Percentiles rank a stretch among this genome's conserved stretches.
These are phyloP conservation scores for Scaptomyza montana DNA, from an alignment of 1,140 invertebrate genomes.

Conservation along the genomic window DNA sequence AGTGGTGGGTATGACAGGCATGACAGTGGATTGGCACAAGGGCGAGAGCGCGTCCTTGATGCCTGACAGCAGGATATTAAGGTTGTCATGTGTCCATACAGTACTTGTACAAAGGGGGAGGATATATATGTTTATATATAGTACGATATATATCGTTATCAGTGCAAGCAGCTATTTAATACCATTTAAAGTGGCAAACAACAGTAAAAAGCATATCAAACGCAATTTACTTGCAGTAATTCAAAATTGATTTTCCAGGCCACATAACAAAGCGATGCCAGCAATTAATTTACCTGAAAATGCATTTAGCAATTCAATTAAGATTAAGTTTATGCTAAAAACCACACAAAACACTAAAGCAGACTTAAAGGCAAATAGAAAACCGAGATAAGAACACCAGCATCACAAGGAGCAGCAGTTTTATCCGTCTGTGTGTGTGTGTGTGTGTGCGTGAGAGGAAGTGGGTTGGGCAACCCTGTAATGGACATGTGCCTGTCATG, in stretches of 20 bases:
- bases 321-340: conserved; percentile 3
- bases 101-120: not conserved
- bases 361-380: conserved; percentile 11
- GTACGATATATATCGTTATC: conserved; percentile 20
- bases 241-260: conserved; percentile 46
- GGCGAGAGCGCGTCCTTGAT: conserved; percentile 15
- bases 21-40: conserved; percentile 62
- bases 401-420: conserved; percentile 9
- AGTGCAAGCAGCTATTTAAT: conserved; percentile 27
- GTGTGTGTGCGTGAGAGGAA: conserved; percentile 16
- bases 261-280: conserved; percentile 20
- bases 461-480: conserved; percentile 32
- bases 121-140: not conserved
- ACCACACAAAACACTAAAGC: conserved; percentile 1
- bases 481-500: conserved; percentile 81
- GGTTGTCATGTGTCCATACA: conserved; percentile 44
- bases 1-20: conserved; percentile 52
- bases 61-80: conserved; percentile 77
- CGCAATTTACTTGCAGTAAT: conserved; percentile 42
- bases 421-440: not conserved
- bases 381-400: conserved; percentile 38
- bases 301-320: conserved; percentile 22
- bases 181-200: conserved; percentile 22
- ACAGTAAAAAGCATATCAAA: conserved; percentile 12
- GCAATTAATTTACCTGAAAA: conserved; percentile 47